Evolutionary conservation across 2,888 invertebrate genomes (phyloP).

Genomic region (Amphipyra tragopoginis): DNA sequence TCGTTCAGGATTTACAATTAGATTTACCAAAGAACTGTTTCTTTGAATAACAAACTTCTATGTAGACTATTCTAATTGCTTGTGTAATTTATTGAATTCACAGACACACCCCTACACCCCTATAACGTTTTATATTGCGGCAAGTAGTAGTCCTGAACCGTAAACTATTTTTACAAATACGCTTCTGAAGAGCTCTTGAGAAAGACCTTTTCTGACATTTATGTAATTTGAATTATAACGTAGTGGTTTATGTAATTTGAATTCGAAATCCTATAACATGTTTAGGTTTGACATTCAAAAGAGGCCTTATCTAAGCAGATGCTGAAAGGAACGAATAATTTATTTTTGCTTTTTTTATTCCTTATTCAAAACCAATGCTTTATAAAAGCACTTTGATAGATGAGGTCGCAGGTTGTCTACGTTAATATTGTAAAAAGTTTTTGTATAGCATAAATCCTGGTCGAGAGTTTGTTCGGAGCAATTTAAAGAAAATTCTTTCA

Average conservation of each 20-base stretch:
- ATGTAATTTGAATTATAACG: conserved; percentile 8
- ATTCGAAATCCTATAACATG: conserved; percentile 44
- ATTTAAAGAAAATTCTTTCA: conserved; percentile 54
- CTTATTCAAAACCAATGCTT: conserved; percentile 47
- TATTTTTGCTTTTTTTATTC: conserved; percentile 56
- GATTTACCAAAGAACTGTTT: too few species aligned
- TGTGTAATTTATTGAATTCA: too few species aligned
- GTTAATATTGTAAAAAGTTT: conserved; percentile 53
- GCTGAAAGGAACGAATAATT: conserved; percentile 52
- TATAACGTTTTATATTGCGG: too few species aligned
- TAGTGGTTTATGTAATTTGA: too few species aligned
- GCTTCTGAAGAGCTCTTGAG: not conserved
- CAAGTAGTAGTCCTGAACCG: conserved; percentile 2
- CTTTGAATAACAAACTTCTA: too few species aligned
- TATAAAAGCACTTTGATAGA: conserved; percentile 62
- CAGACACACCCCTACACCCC: too few species aligned
- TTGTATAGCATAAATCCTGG: conserved; percentile 43
- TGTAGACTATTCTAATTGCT: too few species aligned
- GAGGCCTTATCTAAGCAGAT: conserved; percentile 40
- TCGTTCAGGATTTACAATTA: too few species aligned
- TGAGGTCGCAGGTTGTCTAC: conserved; percentile 57
- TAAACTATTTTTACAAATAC: conserved; percentile 6
- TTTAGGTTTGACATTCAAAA: conserved; percentile 50
- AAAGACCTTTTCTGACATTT: conserved; percentile 18
- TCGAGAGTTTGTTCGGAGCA: conserved; percentile 26